Base-by-base conservation (phyloP, 2,113 vertebrate species). In the Dromas ardeola region DNA sequence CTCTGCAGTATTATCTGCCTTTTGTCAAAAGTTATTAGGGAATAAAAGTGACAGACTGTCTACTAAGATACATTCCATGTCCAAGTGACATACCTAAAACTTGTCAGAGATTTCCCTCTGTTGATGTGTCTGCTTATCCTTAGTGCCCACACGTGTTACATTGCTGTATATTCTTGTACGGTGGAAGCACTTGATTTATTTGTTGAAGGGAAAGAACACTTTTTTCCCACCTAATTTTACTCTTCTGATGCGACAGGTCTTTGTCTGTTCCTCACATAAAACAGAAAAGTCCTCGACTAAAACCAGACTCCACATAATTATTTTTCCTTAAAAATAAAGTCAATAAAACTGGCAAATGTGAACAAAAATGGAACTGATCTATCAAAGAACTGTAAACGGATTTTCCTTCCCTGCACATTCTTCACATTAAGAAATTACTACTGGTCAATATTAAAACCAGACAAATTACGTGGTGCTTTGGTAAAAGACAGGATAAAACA, bases 271-370 rank as follows among this genome's bases (percentile, higher is more conserved):
- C 65, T 88, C 95, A 72, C 61, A 93, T 73, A 94, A 95, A 93
- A 34, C 86, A 92, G 59, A 74, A 70, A 90, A 93, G 49, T 15
- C 86, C 43, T 81, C 5, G 29, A 96, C 84, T 93, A 84, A 93
- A 94, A 62, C 77, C 95, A 91, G 90, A 79, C 43, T 34, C 69
- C 59, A 5, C 7, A 2, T 73, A 94, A 88, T 69, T 86, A 82
- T 96, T 96, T 96, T 93, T 72, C 61, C 78, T 86, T 79, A 76
- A 83, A 93, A 94, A 87, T 56, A 79, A 91, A 95, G 93, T 53
- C 88, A 95, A 84, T 92, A 92, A 72, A 90, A 82, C n/a, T 38
- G 40, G 71, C 67, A 92, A 94, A 91, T 5, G 19, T 16, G 86
- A 95, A 94, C 55, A 88, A 66, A 96, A 84, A 85, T 81, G 90